Conservation (phyloP, 2,797 vertebrate species). For the Adelosebastes latens region DNA sequence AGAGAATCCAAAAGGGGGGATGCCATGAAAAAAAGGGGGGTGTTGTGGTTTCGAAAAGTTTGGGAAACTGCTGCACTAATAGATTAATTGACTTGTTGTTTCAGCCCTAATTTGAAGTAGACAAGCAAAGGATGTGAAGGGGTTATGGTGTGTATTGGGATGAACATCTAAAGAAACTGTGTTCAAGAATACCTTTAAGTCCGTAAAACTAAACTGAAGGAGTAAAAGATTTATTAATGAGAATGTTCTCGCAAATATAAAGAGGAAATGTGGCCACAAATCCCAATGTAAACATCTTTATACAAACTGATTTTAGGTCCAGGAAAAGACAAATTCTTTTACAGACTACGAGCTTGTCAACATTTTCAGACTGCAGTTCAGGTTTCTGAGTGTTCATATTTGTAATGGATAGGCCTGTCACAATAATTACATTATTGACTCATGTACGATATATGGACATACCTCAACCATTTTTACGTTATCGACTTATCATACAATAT, state of each 20-base stretch:
- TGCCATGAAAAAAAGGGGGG: too few relatives aligned
- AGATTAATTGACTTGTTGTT: not conserved
- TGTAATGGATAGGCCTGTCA: not conserved
- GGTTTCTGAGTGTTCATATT: not conserved
- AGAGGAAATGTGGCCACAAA: conserved; percentile 1
- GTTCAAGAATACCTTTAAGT: not conserved
- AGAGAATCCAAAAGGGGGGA: too few relatives aligned
- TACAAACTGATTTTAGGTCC: not conserved
- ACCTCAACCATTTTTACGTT: too few relatives aligned
- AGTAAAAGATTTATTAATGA: not conserved
- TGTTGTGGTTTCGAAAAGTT: not conserved
- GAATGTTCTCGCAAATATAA: not conserved
- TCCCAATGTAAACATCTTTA: not conserved
- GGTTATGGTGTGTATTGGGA: not conserved
- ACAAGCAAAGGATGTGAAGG: not conserved
- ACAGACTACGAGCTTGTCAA: not conserved
- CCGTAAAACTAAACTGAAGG: not conserved
- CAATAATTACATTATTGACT: too few relatives aligned
- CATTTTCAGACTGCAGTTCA: not conserved
- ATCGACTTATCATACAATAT: too few relatives aligned
- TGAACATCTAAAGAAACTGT: not conserved
- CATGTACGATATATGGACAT: fast-evolving
- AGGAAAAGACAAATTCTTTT: not conserved
- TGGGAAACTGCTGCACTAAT: not conserved
- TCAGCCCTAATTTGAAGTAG: not conserved